These are phyloP conservation scores for Porites australiensis DNA, from an alignment of 64 coral and sea anemone genomes.

Conservation along the genomic window DNA sequence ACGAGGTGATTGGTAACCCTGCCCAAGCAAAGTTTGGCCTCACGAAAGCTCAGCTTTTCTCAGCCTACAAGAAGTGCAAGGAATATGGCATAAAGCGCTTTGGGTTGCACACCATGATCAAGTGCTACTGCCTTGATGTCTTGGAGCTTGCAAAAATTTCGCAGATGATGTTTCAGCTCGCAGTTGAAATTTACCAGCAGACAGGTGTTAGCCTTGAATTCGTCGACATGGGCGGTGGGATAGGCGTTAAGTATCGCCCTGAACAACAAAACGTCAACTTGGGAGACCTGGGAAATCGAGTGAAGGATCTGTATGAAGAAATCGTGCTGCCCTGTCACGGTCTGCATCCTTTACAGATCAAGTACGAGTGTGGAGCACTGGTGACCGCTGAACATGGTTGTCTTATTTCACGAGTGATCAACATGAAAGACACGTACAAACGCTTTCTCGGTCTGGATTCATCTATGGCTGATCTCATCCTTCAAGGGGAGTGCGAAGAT, in stretches of 20 bases:
- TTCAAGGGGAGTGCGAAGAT: not conserved
- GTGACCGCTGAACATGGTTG: slow-evolving; percentile 5
- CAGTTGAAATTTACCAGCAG: slow-evolving; percentile 16
- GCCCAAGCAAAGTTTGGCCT: not conserved
- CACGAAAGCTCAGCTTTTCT: not conserved
- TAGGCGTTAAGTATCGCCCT: slow-evolving; percentile 12
- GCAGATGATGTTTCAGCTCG: slow-evolving; percentile 8
- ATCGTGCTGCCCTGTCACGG: not conserved
- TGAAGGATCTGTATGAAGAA: slow-evolving; percentile 13
- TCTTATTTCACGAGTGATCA: not conserved
- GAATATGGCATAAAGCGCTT: slow-evolving; percentile 11
- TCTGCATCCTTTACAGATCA: slow-evolving; percentile 7
- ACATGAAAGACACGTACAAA: slow-evolving; percentile 13
- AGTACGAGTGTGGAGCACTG: not conserved
- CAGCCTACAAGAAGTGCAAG: slow-evolving; percentile 15
- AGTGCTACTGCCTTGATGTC: not conserved
- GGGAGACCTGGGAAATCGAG: not conserved
- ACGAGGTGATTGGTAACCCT: not conserved
- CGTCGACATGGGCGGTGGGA: slow-evolving; percentile 32
- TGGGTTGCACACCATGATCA: slow-evolving; percentile 1
- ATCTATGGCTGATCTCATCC: not conserved
- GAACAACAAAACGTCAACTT: slow-evolving; percentile 10
- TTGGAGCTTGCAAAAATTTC: not conserved
- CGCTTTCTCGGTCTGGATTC: not conserved
- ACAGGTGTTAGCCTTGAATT: slow-evolving; percentile 1